Base-by-base conservation (phyloP, 2,888 invertebrate genomes). In the Theretra japonica region DNA sequence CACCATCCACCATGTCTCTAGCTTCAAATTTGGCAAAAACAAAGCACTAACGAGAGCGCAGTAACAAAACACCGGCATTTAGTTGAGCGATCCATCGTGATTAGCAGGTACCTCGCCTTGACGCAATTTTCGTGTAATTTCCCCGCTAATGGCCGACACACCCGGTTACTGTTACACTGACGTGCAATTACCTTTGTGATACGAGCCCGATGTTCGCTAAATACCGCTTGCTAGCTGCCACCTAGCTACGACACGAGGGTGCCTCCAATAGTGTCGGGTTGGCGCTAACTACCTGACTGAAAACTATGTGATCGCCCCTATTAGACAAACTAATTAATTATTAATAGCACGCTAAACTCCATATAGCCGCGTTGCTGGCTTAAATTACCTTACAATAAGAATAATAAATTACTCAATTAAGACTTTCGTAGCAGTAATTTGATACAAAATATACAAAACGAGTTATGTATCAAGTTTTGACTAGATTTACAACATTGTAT, bases 121-220 rank as follows among this genome's bases (percentile, higher is more conserved):
- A 41, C 69, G 69, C 69, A 77, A 80, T 82, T 82, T 82, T 80
- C 79, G 79, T 77, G 81, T 81, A 77, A 80, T 79, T 84, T 81
- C 77, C 77, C 72, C 81, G 82, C 81, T 88, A 88, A 88, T 88
- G 85, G 84, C 83, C n/a, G 83, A 81, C 88, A 86, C 83, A 86
- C 84, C 80, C 82, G 79, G 81, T 76, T 89, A 87, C 82, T 79
- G 85, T 88, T 87, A 83, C 90, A 83, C 81, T 80, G 78, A 77
- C 80, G 23, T 76, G 75, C 83, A 84, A 85, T 85, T 84, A 84
- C 82, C 89, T 90, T 90, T 90, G 90, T 89, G 85, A 90, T 83
- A 74, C 77, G 88, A 90, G 82, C 85, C 82, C 80, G 78, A 83
- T 76, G 80, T 83, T 83, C 75, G 80, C 81, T 83, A 86, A 87